Base-by-base conservation (phyloP, 2,888 invertebrate genomes). In the Drosophila paucipuncta region DNA sequence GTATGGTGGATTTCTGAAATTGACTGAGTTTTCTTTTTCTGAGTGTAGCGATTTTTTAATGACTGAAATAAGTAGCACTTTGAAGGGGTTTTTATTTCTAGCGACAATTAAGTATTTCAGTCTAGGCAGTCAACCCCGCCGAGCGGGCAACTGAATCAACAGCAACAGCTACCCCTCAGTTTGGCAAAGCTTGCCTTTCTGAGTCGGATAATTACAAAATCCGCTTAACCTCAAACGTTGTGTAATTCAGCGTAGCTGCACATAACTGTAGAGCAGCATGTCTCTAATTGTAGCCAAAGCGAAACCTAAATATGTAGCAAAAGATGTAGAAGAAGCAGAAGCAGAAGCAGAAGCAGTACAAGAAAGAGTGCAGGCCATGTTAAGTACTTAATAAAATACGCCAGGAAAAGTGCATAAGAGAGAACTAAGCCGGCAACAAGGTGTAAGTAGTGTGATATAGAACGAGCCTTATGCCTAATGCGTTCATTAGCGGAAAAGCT, bases 191-290 rank as follows among this genome's bases (percentile, higher is more conserved):
- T 57, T 41, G 69, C 80, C 72, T 82, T 65, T 80, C 79, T 85
- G 81, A 90, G 86, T 73, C 88, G 90, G 91, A 91, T 91, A 92
- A 92, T 92, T 92, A 90, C 89, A 74, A 86, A 91, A 91, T 92
- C 92, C 91, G 92, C 91, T 91, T 91, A 92, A 80, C 85, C 86
- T 82, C 91, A 88, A 91, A 88, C 90, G 91, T 88, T 88, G 87
- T 87, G 87, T 91, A 87, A 87, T 87, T 87, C 87, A 91, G 80
- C 89, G 91, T 82, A 85, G 62, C 72, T 84, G 70, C 61, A 69
- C 73, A 60, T 54, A 73, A 66, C 72, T 59, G 68, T 75, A 39
- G 22, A 47, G 47, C n/a, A 77, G 75, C 77, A 73, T 66, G 89
- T 75, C 71, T 77, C 78, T 89, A 90, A 86, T 90, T 85, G 85